Percentiles rank a stretch among this genome's conserved stretches.
Conservation (phyloP, 2,797 vertebrate species). For the Sibirionetta formosa region DNA sequence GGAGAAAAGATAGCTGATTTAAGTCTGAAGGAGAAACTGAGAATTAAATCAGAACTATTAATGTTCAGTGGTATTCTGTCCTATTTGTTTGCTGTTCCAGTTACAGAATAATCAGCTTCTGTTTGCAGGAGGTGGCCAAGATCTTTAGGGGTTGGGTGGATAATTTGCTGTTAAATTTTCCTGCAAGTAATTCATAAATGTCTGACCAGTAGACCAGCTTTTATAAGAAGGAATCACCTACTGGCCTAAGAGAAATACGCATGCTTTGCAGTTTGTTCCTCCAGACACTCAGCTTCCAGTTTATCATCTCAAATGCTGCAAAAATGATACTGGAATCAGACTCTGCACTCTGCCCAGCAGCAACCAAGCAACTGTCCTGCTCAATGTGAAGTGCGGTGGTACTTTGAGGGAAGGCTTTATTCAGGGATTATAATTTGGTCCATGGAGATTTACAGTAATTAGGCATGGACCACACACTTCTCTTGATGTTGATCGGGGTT, state of each 20-base stretch:
- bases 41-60: not conserved
- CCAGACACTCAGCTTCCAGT: not conserved
- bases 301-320: not conserved
- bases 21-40: not conserved
- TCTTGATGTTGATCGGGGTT: not conserved
- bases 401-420: conserved; percentile 1
- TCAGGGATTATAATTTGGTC: not conserved
- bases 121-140: not conserved
- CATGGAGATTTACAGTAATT: not conserved
- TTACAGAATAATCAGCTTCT: not conserved
- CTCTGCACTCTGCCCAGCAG: not conserved
- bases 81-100: not conserved
- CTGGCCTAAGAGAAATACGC: rapidly evolving
- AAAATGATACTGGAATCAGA: not conserved
- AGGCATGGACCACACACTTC: not conserved
- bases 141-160: not conserved
- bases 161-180: not conserved
- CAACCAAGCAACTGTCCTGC: not conserved
- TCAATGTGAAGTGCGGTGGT: not conserved
- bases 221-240: not conserved
- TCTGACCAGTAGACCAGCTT: not conserved
- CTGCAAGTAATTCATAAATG: not conserved
- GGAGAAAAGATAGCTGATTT: not conserved
- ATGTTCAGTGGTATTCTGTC: not conserved
- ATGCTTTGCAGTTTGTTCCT: not conserved